Percentiles rank a stretch among this genome's conserved stretches.
Conservation (phyloP, 2,797 vertebrate genomes). For the Myripristis jacobus region DNA sequence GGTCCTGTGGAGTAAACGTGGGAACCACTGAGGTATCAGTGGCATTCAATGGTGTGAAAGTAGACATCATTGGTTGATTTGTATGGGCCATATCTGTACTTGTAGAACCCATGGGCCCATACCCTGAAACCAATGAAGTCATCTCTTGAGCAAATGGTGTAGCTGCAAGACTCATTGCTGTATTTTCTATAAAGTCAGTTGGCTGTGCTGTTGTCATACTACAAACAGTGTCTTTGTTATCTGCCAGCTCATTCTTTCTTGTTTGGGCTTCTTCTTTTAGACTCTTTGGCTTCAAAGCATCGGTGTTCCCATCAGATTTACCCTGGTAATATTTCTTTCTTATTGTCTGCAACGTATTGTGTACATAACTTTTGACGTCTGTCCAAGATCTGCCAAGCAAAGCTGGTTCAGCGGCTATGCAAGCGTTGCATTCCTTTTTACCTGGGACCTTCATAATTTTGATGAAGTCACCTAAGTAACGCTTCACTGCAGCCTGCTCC, state of each 20-base stretch:
- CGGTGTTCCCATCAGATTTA: conserved; percentile 39
- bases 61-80: conserved; percentile 64
- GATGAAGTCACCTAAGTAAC: conserved; percentile 72
- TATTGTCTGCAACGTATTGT: conserved; percentile 79
- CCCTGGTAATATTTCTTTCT: conserved; percentile 71
- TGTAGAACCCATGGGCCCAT: conserved; percentile 62
- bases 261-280: conserved; percentile 35
- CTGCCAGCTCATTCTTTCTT: conserved; percentile 52
- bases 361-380: conserved; percentile 80
- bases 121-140: conserved; percentile 39
- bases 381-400: conserved; percentile 78
- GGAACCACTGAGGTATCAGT: conserved; percentile 78
- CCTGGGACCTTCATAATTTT: conserved; percentile 78
- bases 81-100: conserved; percentile 58
- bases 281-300: conserved; percentile 54
- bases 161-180: conserved; percentile 17
- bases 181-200: conserved; percentile 63
- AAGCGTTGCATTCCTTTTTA: conserved; percentile 81
- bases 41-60: conserved; percentile 71
- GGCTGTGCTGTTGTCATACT: conserved; percentile 62
- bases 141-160: conserved; percentile 63
- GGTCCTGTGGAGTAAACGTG: conserved; percentile 74
- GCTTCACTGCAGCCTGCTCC: conserved; percentile 78
- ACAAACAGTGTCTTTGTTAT: conserved; percentile 41
- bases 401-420: conserved; percentile 79